Evolutionary conservation across 2,888 invertebrate genomes (phyloP), one percentile per base, ranked within the genome.

Genomic region (Antitype chi): DNA sequence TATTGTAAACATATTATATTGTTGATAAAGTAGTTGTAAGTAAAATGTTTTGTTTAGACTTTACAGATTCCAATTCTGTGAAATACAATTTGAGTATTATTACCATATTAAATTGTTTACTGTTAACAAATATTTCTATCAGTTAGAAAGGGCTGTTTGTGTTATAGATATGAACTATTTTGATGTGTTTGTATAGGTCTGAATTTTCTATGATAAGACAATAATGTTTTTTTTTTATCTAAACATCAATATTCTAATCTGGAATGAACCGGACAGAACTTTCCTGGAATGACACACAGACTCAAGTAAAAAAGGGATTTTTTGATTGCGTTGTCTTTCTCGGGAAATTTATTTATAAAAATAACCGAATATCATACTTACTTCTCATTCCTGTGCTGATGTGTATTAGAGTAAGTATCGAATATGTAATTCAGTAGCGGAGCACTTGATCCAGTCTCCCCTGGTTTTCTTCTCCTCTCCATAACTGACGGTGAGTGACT

Each of bases 381-480:
- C 96, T 95, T 96, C 74, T 95, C 95, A 89, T 95, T 95, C 78
- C 94, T 94, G 81, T 96, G 96, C 23, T 95, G 94, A 89, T 96
- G 96, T 72, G 94, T 93, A 85, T 95, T 96, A 1, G 96, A 94
- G 86, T 96, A 96, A 7, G 96, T 94, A 87, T 96, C 96, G 82
- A 96, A 96, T 88, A 96, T 96, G 83, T 96, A 96, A 88, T 96
- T 96, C 47, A 96, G 92, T 25, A 96, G 86, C 0, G 96, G 96
- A 0, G 96, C 94, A 84, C 95, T 96, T 0, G 96, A 96, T 0
- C 96, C 96, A 0, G 95, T 92, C 76, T 96, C 96, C 0, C 96
- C 95, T 17, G 94, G 93, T 80, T 95, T 96, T 32, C 93, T 89
- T 85, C 93, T 91, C 75, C 94, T 93, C 75, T 95, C 96, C 85